Conservation (phyloP, 2,797 vertebrate species). For the Gallirallus australis region DNA sequence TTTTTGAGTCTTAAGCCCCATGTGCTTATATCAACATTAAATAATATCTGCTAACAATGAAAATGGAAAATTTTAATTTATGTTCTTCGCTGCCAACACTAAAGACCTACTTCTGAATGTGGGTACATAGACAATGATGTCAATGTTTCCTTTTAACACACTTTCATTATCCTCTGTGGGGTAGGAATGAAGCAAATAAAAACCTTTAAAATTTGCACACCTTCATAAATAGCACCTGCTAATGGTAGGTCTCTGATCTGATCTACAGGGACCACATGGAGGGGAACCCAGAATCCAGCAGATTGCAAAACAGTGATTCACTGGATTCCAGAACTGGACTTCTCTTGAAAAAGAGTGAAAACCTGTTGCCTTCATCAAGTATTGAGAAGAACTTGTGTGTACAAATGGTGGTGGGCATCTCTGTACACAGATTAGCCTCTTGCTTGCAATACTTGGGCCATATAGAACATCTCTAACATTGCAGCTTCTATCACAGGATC, state of each 20-base stretch:
- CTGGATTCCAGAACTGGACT: neutral
- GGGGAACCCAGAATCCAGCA: neutral
- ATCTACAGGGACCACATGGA: neutral
- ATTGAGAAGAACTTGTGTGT: neutral
- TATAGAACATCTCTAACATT: neutral
- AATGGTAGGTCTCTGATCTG: neutral
- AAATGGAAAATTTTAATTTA: neutral
- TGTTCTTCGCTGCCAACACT: neutral
- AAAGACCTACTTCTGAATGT: neutral
- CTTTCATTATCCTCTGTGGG: neutral
- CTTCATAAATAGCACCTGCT: neutral
- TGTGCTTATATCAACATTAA: neutral
- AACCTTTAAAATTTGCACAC: neutral
- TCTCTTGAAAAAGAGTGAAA: neutral
- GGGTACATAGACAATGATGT: neutral
- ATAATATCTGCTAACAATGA: neutral
- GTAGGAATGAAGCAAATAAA: neutral
- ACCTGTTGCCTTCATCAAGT: neutral
- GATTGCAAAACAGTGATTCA: neutral
- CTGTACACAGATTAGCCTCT: neutral
- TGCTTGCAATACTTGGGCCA: neutral
- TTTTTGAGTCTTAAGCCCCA: neutral
- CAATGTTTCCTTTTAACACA: neutral
- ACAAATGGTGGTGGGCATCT: neutral
- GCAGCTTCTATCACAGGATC: neutral